phyloP scores from a whole-genome alignment of 2,888 invertebrate genomes.

The Morpho helenor region DNA sequence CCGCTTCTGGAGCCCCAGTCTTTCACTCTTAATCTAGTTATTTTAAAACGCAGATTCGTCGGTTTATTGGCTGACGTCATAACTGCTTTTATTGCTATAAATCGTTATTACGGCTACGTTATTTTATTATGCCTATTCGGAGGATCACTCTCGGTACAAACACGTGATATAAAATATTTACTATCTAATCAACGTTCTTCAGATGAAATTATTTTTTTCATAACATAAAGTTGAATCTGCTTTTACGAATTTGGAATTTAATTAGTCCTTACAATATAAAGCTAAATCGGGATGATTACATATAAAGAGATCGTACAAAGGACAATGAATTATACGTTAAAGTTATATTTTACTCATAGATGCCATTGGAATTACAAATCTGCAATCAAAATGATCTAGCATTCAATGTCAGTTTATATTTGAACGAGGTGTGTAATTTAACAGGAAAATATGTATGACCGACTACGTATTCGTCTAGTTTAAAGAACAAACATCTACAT shows the following conservation, averaged over 20 bases:
- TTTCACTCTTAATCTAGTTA: constrained; percentile 74
- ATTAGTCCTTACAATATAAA: too few relatives aligned
- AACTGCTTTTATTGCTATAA: constrained; percentile 69
- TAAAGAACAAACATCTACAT: constrained; percentile 20
- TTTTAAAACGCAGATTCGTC: constrained; percentile 69
- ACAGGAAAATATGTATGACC: constrained; percentile 22
- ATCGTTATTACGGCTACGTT: constrained; percentile 70
- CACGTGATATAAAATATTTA: constrained; percentile 39
- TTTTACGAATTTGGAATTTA: too few relatives aligned
- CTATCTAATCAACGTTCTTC: constrained; percentile 48
- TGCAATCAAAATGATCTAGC: too few relatives aligned
- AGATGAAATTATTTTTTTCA: constrained; percentile 45
- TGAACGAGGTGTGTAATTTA: neutral
- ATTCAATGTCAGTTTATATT: too few relatives aligned
- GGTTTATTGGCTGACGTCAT: constrained; percentile 71
- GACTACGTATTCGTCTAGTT: constrained; percentile 43
- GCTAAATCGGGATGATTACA: too few relatives aligned
- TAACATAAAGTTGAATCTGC: constrained; percentile 23
- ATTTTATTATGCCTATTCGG: constrained; percentile 62
- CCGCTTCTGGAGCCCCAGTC: constrained; percentile 54
- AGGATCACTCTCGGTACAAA: constrained; percentile 47
- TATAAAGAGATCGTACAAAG: too few relatives aligned
- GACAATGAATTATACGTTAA: too few relatives aligned
- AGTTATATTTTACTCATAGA: too few relatives aligned
- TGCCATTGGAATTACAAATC: too few relatives aligned